Evolutionary conservation across 1,140 invertebrate species (phyloP).

Genomic region (Trichomalopsis sarcophagae): DNA sequence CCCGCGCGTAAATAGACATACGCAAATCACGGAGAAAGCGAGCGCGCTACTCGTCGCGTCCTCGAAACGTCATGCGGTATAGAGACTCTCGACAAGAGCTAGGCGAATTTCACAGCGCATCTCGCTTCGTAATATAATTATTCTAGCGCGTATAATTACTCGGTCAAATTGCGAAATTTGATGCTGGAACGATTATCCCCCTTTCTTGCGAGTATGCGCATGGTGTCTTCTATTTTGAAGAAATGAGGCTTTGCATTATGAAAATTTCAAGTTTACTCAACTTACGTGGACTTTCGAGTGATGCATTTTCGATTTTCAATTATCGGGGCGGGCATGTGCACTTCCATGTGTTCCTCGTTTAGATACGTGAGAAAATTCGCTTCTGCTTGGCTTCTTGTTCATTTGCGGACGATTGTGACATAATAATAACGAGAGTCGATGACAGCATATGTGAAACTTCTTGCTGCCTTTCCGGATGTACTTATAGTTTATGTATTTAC

Average conservation of each 20-base stretch:
- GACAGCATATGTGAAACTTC: too few species aligned
- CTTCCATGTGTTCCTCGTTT: too few species aligned
- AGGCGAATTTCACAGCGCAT: not conserved
- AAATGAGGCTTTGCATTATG: not conserved
- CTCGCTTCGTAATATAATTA: not conserved
- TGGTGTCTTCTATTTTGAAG: not conserved
- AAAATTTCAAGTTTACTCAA: too few species aligned
- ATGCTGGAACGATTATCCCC: not conserved
- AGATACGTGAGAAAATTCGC: too few species aligned
- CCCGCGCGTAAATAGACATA: not conserved
- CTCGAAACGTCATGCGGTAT: not conserved
- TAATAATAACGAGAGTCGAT: too few species aligned
- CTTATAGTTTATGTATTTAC: too few species aligned
- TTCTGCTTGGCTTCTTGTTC: too few species aligned
- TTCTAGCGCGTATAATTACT: not conserved
- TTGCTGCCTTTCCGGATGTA: too few species aligned
- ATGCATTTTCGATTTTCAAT: too few species aligned
- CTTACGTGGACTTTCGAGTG: too few species aligned
- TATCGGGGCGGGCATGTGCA: too few species aligned
- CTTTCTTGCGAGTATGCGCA: not conserved
- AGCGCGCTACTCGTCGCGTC: not conserved
- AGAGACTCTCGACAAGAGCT: not conserved
- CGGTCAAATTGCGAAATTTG: not conserved
- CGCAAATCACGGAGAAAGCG: not conserved
- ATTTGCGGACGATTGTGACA: too few species aligned